Percentiles rank a stretch among this genome's conserved stretches.
These are phyloP conservation scores for Falco concolor DNA, from an alignment of 2,797 vertebrate species.

Conservation along the genomic window DNA sequence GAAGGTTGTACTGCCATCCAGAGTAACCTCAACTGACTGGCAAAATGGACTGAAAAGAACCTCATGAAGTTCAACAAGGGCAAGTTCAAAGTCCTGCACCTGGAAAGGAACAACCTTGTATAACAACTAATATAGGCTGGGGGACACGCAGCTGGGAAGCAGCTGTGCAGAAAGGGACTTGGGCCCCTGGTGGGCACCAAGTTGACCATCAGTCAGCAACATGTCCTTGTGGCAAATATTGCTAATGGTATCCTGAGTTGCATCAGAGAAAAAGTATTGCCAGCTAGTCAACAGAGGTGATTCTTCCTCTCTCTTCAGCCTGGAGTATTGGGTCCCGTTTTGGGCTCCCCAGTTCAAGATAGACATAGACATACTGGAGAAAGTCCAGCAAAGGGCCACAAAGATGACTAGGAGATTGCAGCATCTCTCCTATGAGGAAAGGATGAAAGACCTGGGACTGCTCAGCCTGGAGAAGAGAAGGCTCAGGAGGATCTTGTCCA, in stretches of 20 bases:
- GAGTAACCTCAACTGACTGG: not conserved
- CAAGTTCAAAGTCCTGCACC: not conserved
- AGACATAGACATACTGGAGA: not conserved
- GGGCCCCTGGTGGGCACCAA: not conserved
- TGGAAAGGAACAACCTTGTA: not conserved
- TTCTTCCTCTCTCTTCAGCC: not conserved
- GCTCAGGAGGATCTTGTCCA: not conserved
- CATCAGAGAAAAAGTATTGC: not conserved
- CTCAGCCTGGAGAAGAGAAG: not conserved
- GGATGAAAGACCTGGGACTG: not conserved
- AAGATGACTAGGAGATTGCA: not conserved
- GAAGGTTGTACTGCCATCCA: not conserved
- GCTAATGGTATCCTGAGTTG: not conserved
- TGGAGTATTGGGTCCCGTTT: not conserved
- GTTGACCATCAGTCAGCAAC: not conserved
- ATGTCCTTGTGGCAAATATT: not conserved
- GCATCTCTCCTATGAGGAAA: not conserved
- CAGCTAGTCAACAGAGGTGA: rapidly evolving
- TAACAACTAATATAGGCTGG: not conserved
- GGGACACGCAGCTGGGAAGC: not conserved
- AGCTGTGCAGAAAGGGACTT: not conserved
- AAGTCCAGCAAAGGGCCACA: not conserved
- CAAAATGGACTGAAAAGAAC: not conserved
- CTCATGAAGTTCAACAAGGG: not conserved
- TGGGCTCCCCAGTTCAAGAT: not conserved